These are phyloP conservation scores for Gila robusta DNA, from an alignment of 2,797 vertebrate species.

Conservation along the genomic window DNA sequence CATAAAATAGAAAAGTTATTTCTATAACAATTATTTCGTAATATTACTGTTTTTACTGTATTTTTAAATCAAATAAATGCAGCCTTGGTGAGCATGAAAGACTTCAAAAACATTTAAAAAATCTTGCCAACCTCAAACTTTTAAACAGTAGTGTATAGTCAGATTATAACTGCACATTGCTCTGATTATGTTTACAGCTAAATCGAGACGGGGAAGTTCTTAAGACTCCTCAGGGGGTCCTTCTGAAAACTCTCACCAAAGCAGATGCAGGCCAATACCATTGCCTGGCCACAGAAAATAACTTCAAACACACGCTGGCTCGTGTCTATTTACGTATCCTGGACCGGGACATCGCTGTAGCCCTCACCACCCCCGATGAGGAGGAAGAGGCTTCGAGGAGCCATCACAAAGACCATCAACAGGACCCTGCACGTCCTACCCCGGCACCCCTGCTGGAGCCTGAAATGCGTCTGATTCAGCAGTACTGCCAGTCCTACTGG, in stretches of 20 bases:
- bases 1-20: neutral
- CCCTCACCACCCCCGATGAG: slow-evolving; percentile 78
- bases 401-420: slow-evolving; percentile 33
- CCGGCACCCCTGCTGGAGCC: slow-evolving; percentile 72
- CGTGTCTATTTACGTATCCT: slow-evolving; percentile 81
- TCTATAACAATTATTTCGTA: neutral
- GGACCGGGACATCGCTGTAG: slow-evolving; percentile 82
- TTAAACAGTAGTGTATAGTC: neutral
- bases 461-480: slow-evolving; percentile 82
- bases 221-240: slow-evolving; percentile 82
- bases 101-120: neutral
- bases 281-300: slow-evolving; percentile 85
- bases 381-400: slow-evolving; percentile 56
- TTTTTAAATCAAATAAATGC: neutral
- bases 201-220: slow-evolving; percentile 75
- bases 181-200: slow-evolving; percentile 67
- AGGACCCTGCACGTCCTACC: slow-evolving; percentile 47
- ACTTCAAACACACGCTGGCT: slow-evolving; percentile 84
- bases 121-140: neutral
- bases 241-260: slow-evolving; percentile 81
- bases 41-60: neutral
- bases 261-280: slow-evolving; percentile 82
- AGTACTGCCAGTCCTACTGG: slow-evolving; percentile 86
- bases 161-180: neutral
- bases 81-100: neutral